These are phyloP conservation scores for Dasyornis broadbenti DNA, from an alignment of 2,113 vertebrate genomes.

Conservation along the genomic window DNA sequence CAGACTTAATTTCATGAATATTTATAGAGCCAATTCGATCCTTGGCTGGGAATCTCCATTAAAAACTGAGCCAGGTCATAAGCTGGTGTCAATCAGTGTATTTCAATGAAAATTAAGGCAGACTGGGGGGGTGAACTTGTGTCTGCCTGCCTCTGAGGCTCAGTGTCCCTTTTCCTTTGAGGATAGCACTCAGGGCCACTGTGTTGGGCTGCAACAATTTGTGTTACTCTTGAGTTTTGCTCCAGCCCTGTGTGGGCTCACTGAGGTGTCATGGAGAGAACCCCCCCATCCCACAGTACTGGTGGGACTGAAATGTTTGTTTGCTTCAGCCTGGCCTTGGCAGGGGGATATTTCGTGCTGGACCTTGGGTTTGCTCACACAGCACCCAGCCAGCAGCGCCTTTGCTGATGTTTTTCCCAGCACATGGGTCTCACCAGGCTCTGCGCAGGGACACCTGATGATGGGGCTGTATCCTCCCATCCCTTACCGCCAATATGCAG, in stretches of 20 bases:
- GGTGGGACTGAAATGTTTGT: not conserved
- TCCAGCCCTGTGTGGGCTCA: not conserved
- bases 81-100: not conserved
- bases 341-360: fast-evolving
- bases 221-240: not conserved
- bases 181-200: not conserved
- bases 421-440: fast-evolving
- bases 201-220: not conserved
- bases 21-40: conserved; percentile 10
- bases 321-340: not conserved
- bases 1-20: conserved; percentile 32
- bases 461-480: fast-evolving
- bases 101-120: not conserved
- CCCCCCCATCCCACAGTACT: not conserved
- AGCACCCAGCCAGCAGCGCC: not conserved
- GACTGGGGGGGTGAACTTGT: not conserved
- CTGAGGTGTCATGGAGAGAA: not conserved
- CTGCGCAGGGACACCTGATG: fast-evolving
- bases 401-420: not conserved
- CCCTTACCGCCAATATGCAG: not conserved
- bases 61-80: not conserved
- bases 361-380: not conserved
- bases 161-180: not conserved
- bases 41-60: not conserved
- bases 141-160: not conserved